Evolutionary conservation across 1,140 invertebrate species (phyloP), one percentile per base, ranked within the genome.

Genomic region (Diabrotica undecimpunctata): DNA sequence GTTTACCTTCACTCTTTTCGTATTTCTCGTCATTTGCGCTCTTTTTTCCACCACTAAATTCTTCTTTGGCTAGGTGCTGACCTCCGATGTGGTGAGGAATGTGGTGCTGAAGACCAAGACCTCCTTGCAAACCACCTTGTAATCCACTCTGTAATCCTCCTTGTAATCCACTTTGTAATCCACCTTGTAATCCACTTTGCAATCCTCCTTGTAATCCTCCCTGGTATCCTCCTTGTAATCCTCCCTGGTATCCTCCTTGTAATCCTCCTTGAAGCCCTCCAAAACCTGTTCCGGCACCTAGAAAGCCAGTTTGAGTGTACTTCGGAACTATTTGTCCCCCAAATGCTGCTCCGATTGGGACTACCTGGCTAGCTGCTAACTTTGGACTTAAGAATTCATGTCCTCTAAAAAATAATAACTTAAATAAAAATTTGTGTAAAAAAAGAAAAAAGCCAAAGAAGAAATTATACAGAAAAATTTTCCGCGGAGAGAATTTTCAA

Each of bases 41-140:
- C 62, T 85, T 84, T 62, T 83, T 81, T 35, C 79, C 84, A 4
- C 79, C 80, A 52, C 82, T 82, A 67, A 81, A 85, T 7, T 81
- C 79, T 25, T 82, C 82, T 66, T 83, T 83, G 62, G 83, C 51
- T 7, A 14, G 53, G 36, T n/a, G 56, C 10, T 41, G 56, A 7
- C 55, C 56, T 38, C 56, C 56, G 14, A 61, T 41, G 14, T 55
- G 60, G 46, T 52, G 54, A 4, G 41, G 41, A 46, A 10, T 8
- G n/a, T 46, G 41, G 3, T 46, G 41, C 0, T 10, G 41, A 25
- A 25, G 25, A 25, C 25, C 25, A 25, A 25, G 25, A 7, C 58
- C 54, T 56, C 37, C 57, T 8, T 56, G n/a, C 25, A 46, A 57
- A 62, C 59, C 66, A 9, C 82, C 10, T 80, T 80, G 9, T 77